Evolutionary conservation across 1,140 invertebrate genomes (phyloP).

Genomic region (Ceratina calcarata): DNA sequence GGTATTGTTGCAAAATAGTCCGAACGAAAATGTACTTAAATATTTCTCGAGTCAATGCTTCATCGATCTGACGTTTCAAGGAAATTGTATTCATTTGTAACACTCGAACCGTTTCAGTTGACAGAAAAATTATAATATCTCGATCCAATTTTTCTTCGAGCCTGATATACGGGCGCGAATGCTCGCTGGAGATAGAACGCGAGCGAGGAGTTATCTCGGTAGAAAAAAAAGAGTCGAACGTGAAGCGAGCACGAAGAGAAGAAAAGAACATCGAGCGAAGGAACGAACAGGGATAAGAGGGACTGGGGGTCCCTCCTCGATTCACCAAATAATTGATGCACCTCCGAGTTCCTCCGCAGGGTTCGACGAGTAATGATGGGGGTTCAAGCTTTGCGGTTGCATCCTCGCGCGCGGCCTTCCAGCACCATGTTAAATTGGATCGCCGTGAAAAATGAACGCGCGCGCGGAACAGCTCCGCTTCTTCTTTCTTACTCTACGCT

Average conservation of each 20-base stretch:
- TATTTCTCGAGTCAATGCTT: too few species aligned
- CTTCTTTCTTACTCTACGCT: background rate
- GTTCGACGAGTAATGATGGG: slow-evolving; percentile 68
- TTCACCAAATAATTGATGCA: slow-evolving; percentile 71
- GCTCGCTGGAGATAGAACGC: slow-evolving; percentile 36
- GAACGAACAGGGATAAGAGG: slow-evolving; percentile 15
- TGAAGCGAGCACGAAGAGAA: too few species aligned
- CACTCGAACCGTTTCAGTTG: too few species aligned
- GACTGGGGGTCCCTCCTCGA: slow-evolving; percentile 43
- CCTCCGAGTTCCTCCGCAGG: slow-evolving; percentile 58
- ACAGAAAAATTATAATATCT: too few species aligned
- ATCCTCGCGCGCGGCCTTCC: slow-evolving; percentile 32
- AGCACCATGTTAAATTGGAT: slow-evolving; percentile 56
- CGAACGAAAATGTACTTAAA: too few species aligned
- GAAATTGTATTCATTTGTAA: too few species aligned
- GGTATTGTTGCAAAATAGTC: too few species aligned
- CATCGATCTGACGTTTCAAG: too few species aligned
- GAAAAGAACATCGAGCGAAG: background rate
- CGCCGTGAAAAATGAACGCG: slow-evolving; percentile 39
- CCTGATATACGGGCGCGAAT: slow-evolving; percentile 1
- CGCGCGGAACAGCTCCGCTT: background rate
- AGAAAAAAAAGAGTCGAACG: background rate
- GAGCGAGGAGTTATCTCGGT: background rate
- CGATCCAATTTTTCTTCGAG: too few species aligned
- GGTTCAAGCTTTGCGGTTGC: slow-evolving; percentile 50